Base-by-base conservation (phyloP, 2,888 invertebrate species). In the Gymnosoma rotundatum region DNA sequence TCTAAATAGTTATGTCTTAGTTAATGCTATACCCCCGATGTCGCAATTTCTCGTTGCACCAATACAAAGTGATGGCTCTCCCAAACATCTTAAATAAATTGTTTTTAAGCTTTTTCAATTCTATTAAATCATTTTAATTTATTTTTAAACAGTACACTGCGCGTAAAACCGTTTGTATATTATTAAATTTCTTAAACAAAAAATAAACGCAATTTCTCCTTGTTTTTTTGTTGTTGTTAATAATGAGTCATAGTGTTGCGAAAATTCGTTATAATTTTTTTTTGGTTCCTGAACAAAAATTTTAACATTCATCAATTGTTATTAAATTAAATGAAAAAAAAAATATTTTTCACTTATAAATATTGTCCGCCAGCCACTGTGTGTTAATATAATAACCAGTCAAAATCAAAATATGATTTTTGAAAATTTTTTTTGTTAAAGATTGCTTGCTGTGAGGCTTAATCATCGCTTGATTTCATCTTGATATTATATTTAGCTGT, bases 381-480 rank as follows among this genome's bases (percentile, higher is more conserved):
- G 36, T 61, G 61, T 45, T 21, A 56, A 32, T 38, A 58, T 48
- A 67, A 67, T 38, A 66, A 75, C 16, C 12, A 18, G 10, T 12
- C 38, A 38, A 56, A 61, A 78, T 8, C 50, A 52, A 73, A 72
- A 67, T 78, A 54, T 70, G 54, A 78, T 72, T 75, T 75, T 83
- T 83, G 83, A 79, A 72, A 78, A 18, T 66, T 64, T 58, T 36
- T 54, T 72, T 69, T 45, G 54, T 42, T 25, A 67, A 76, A 67
- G 73, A 83, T 70, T 66, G 25, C 84, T 84, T 81, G 84, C 84
- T 84, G 84, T 84, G 84, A 52, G 81, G 81, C 84, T 84, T 84
- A 84, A 84, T 84, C 84, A 84, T 84, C 84, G 84, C 84, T 81
- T 70, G 78, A 74, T 83, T 79, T 83, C 81, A 84, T 84, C 81